These are phyloP conservation scores for Philopotamus ludificatus DNA, from an alignment of 1,140 invertebrate genomes.

Conservation along the genomic window DNA sequence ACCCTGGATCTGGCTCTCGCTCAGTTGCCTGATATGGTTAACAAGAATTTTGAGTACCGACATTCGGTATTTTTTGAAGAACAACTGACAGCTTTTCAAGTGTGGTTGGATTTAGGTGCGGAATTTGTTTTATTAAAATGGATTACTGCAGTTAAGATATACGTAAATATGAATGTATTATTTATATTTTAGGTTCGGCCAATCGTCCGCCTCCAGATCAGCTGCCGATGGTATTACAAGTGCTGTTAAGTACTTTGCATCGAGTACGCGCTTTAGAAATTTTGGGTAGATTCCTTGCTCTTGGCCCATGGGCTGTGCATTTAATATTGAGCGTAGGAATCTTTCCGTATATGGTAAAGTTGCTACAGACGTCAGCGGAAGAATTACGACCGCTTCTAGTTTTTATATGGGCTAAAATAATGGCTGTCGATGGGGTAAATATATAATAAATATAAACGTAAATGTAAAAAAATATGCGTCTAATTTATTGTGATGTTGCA, in stretches of 20 bases:
- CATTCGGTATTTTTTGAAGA: constrained; percentile 96
- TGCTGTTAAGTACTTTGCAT: constrained; percentile 95
- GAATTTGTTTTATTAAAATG: constrained; percentile 28
- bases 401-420: constrained; percentile 99
- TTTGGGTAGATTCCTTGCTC: constrained; percentile 91
- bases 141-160: background rate
- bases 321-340: constrained; percentile 95
- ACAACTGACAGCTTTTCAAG: constrained; percentile 97
- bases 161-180: background rate
- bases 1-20: constrained; percentile 90
- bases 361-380: constrained; percentile 88
- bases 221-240: constrained; percentile 96
- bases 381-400: constrained; percentile 91
- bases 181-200: constrained; percentile 27
- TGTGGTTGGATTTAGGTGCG: constrained; percentile 84
- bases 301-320: constrained; percentile 97
- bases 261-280: constrained; percentile 91
- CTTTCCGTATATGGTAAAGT: constrained; percentile 96
- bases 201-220: constrained; percentile 84
- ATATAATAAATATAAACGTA: constrained; percentile 18
- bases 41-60: constrained; percentile 63
- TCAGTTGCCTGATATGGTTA: constrained; percentile 79
- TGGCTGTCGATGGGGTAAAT: constrained; percentile 89
- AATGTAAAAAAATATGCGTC: background rate
- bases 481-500: constrained; percentile 50